These are phyloP conservation scores for Melanerpes formicivorus DNA, from an alignment of 2,113 vertebrate genomes.

Conservation along the genomic window DNA sequence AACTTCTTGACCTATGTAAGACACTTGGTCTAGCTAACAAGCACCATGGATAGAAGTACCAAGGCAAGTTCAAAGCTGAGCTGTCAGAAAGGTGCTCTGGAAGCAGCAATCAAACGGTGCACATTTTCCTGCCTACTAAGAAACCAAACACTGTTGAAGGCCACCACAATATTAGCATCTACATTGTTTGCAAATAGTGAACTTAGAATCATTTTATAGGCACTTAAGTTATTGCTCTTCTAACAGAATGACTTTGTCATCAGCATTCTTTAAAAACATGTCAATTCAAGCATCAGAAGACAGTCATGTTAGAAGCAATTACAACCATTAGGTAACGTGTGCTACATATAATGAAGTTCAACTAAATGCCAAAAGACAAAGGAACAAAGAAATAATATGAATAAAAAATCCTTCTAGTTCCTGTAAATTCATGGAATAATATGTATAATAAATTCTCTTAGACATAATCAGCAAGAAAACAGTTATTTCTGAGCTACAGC, in stretches of 20 bases:
- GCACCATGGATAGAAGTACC: accelerated
- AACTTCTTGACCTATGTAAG: background rate
- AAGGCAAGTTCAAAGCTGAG: background rate
- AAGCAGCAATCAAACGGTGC: accelerated
- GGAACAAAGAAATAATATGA: background rate
- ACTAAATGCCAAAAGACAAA: background rate
- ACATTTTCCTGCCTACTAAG: background rate
- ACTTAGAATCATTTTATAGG: background rate
- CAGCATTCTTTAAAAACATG: background rate
- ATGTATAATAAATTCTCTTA: background rate
- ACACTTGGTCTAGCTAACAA: background rate
- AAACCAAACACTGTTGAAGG: background rate
- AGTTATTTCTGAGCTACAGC: background rate
- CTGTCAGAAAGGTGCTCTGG: background rate
- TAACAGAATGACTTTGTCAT: background rate
- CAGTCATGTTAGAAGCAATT: background rate
- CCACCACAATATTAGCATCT: background rate
- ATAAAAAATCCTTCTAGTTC: background rate
- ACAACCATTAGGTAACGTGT: background rate
- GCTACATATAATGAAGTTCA: background rate
- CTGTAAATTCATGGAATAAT: background rate
- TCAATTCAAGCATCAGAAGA: background rate
- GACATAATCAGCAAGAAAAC: background rate
- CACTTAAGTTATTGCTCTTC: background rate
- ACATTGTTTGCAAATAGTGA: slow-evolving; percentile 19